Evolutionary conservation across 2,797 vertebrate genomes (phyloP).

Genomic region (Hydrocynus forskahlii): DNA sequence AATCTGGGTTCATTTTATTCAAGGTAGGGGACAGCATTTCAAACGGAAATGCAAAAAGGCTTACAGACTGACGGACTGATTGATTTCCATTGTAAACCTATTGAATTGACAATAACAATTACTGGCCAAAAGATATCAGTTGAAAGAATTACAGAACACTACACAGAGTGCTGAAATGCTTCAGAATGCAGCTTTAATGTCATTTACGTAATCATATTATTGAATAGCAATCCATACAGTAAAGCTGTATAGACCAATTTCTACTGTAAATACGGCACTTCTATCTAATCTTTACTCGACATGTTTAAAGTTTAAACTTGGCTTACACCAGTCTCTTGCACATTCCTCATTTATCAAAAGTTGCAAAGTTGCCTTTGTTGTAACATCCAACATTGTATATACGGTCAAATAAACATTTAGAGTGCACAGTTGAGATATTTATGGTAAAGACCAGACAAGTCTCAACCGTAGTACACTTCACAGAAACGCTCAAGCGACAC

Average conservation of each 20-base stretch:
- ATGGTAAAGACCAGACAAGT: constrained; percentile 31
- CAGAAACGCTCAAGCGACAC: background rate
- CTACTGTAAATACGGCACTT: constrained; percentile 11
- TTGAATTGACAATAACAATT: background rate
- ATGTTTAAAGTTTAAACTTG: constrained; percentile 32
- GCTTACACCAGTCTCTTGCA: background rate
- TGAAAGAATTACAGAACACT: constrained; percentile 6
- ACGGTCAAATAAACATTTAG: constrained; percentile 26
- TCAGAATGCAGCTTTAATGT: background rate
- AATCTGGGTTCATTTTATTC: constrained; percentile 37
- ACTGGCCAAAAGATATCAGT: background rate
- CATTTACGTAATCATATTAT: background rate
- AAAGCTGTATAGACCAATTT: constrained; percentile 25
- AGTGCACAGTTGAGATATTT: constrained; percentile 27
- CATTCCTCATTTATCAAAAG: constrained; percentile 16
- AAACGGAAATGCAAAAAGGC: constrained; percentile 13
- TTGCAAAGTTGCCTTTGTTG: constrained; percentile 18
- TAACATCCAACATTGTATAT: constrained; percentile 31
- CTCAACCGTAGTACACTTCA: constrained; percentile 21
- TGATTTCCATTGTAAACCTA: constrained; percentile 12
- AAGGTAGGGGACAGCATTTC: constrained; percentile 6
- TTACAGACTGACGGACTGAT: constrained; percentile 20
- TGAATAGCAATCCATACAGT: constrained; percentile 2
- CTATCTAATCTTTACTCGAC: constrained; percentile 17
- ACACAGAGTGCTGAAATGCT: background rate